Evolutionary conservation across 2,888 invertebrate genomes (phyloP).

Genomic region (Acleris emargana): DNA sequence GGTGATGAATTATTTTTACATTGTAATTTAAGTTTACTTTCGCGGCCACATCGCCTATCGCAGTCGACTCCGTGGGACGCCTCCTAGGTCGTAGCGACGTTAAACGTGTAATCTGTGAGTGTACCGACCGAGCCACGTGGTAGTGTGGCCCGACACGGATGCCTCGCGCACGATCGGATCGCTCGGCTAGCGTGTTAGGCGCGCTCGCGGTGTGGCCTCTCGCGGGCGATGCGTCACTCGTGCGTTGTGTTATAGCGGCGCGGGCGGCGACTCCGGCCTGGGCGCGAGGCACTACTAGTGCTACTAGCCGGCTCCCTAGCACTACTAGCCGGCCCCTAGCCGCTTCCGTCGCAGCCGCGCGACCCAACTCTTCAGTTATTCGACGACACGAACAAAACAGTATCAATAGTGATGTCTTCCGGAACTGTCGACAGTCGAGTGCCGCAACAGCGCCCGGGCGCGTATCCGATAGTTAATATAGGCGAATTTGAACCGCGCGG

Average conservation of each 20-base stretch:
- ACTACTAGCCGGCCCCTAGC: constrained; percentile 71
- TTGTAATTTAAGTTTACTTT: constrained; percentile 37
- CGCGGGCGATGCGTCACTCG: constrained; percentile 44
- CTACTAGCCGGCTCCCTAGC: constrained; percentile 30
- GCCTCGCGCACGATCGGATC: too few species aligned
- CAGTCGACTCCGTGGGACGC: constrained; percentile 52
- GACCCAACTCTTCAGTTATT: constrained; percentile 17
- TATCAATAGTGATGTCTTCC: constrained; percentile 27
- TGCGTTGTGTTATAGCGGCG: constrained; percentile 60
- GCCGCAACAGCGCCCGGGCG: constrained; percentile 14
- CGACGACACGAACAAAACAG: constrained; percentile 25
- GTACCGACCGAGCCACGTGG: neutral
- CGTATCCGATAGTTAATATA: constrained; percentile 19
- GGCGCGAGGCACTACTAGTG: constrained; percentile 56
- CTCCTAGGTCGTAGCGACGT: constrained; percentile 58
- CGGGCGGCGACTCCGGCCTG: constrained; percentile 63
- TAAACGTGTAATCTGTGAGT: constrained; percentile 1
- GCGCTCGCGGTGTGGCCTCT: too few species aligned
- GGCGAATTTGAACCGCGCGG: constrained; percentile 16
- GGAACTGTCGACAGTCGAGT: constrained; percentile 1
- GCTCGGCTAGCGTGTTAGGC: neutral
- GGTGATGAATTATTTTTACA: constrained; percentile 43
- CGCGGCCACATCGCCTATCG: constrained; percentile 39
- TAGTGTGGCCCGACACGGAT: neutral
- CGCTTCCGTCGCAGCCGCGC: constrained; percentile 25